Evolutionary conservation across 1,140 invertebrate species (phyloP), one percentile per base, ranked within the genome.

Genomic region (Globodera ellingtonae): DNA sequence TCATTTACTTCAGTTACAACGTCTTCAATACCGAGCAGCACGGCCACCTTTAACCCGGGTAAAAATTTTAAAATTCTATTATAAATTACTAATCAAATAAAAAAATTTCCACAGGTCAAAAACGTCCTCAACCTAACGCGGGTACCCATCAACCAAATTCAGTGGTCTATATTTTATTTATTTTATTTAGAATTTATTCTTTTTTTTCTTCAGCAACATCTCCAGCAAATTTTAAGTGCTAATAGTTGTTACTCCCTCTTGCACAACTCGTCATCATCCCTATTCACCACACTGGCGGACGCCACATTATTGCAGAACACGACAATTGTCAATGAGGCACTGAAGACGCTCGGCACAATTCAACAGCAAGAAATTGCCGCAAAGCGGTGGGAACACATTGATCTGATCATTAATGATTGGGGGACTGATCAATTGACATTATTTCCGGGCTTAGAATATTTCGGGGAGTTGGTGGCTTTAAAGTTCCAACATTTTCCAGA

Each of bases 341-440:
- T 69, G 69, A 65, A 77, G 13, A 48, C 21, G 24, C 75, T 67
- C 67, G 50, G 48, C 10, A 50, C 65, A 44, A 24, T 52, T 3
- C 75, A 76, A 21, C 75, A 76, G 67, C 75, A 77, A 4, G 75
- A 77, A 69, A 77, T 77, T 77, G 75, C 75, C 65, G 75, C 75
- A 47, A 77, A 77, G 69, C 46, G 75, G 75, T 77, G 59, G 13
- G 48, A 1, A 13, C 13, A 35, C 46, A 47, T 35, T 35, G 35
- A 35, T 35, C 35, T 35, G 35, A 35, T 35, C 35, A 35, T 0
- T 35, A 35, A 35, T 35, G 35, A 35, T 35, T 35, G 35, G 35
- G 1, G 35, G 35, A 35, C 35, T 35, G 35, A 35, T 35, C 35
- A 35, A 35, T 35, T 35, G 35, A 2, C 35, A 35, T 35, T 35